Evolutionary conservation across 2,888 invertebrate species (phyloP), one percentile per base, ranked within the genome.

Genomic region (Habroteleia sp.): DNA sequence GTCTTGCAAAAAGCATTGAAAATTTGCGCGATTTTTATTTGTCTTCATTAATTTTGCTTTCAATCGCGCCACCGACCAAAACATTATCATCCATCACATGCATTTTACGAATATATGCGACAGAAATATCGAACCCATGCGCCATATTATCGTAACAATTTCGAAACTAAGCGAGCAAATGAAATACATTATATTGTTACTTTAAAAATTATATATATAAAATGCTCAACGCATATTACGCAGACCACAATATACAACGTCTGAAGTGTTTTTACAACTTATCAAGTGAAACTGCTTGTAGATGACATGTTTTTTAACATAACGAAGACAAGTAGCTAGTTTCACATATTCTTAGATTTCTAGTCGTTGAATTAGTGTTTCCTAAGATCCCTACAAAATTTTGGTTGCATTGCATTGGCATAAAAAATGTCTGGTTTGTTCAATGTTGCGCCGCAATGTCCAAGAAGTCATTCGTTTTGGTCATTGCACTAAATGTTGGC

Each of bases 1-100:
- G 75, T 74, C 65, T 77, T 72, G 75, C 73, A 75, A 80, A 79
- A 77, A 74, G 77, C 79, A 81, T 80, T 79, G 77, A 75, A 74
- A 76, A 76, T 78, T 76, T 77, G 76, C 77, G 75, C 44, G 39
- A 50, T 27, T 46, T 58, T 37, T 35, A 63, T 48, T 75, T 35
- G 20, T 44, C 62, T 50, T 39, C 33, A 46, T 73, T 62, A 23
- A 44, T 74, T 44, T 66, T 46, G 58, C 58, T 68, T 69, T 52
- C 48, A 62, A 29, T 54, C 48, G 20, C 25, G 48, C 42, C 39
- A 65, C 3, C 1, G 3, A 20, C n/a, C 4, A 33, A 1, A 33
- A 33, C 33, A 17, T 33, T 16, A 42, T 50, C 35, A 60, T 50
- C 52, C 69, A 14, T 52, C 25, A 25, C 31, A 48, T 16, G 41